phyloP scores from a whole-genome alignment of 2,113 vertebrate genomes.

The Gobio gobio region DNA sequence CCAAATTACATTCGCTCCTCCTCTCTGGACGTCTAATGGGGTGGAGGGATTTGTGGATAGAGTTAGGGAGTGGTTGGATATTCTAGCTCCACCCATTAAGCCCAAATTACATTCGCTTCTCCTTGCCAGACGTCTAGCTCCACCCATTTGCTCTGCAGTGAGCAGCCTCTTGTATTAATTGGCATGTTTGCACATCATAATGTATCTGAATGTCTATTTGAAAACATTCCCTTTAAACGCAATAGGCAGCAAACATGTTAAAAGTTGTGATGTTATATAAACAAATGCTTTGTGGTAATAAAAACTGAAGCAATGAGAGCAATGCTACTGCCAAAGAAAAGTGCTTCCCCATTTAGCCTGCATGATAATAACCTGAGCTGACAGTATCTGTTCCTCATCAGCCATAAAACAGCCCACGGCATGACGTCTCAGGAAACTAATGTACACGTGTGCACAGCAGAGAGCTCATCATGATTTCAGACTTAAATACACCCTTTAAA shows the following conservation, averaged over 20 bases:
- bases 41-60: no score
- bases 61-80: no score
- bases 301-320: neutral
- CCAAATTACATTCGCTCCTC: no score
- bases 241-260: neutral
- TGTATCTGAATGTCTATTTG: neutral
- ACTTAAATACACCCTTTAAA: slow-evolving; percentile 14
- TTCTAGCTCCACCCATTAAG: no score
- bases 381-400: slow-evolving; percentile 22
- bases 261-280: neutral
- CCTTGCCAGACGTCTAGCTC: no score
- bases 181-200: neutral
- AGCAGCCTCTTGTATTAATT: neutral
- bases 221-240: neutral
- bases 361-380: neutral
- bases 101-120: no score
- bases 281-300: slow-evolving; percentile 1
- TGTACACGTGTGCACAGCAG: neutral
- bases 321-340: neutral
- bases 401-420: neutral
- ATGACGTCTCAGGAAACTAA: neutral
- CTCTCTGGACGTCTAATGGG: no score
- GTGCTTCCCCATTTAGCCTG: slow-evolving; percentile 44
- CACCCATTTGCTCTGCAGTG: no score
- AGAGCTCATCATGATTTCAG: neutral